phyloP scores from a whole-genome alignment of 64 coral and sea anemone genomes.

The Stichodactyla mertensii region DNA sequence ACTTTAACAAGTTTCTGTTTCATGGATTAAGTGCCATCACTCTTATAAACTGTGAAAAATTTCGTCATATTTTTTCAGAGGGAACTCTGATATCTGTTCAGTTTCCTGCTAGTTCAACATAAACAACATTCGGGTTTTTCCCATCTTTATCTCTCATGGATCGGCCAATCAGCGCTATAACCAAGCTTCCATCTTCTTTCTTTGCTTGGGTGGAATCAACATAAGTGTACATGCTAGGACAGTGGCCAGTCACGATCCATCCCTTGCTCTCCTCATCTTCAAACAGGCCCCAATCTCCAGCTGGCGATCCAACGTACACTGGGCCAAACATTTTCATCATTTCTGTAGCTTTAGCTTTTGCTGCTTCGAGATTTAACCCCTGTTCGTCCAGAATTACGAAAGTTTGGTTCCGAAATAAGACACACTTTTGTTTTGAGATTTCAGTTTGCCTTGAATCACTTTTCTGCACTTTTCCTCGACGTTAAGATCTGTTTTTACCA shows the following conservation, averaged over 20 bases:
- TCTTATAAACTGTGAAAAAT: too few relatives aligned
- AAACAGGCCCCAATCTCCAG: constrained; percentile 52
- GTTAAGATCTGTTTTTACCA: not conserved
- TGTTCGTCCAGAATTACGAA: constrained; percentile 52
- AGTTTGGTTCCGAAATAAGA: constrained; percentile 55
- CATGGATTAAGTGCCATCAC: too few relatives aligned
- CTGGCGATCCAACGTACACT: constrained; percentile 28
- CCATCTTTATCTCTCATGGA: constrained; percentile 58
- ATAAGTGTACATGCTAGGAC: constrained; percentile 49
- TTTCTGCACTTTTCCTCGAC: constrained; percentile 25
- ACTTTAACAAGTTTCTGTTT: too few relatives aligned
- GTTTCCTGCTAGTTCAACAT: constrained; percentile 39
- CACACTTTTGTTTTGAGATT: constrained; percentile 55
- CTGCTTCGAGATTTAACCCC: constrained; percentile 23
- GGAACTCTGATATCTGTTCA: not conserved
- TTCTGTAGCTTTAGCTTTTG: constrained; percentile 53
- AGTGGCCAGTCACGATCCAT: constrained; percentile 47
- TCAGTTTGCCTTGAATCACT: constrained; percentile 19
- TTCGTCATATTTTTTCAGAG: not conserved
- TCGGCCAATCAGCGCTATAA: constrained; percentile 45
- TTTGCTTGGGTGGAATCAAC: constrained; percentile 5
- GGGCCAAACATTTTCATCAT: constrained; percentile 61
- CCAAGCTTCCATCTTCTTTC: constrained; percentile 2
- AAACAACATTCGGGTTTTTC: constrained; percentile 50
- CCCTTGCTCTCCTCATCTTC: constrained; percentile 41